Conservation (phyloP, 2,888 invertebrate genomes). For the Ariolimax columbianus region DNA sequence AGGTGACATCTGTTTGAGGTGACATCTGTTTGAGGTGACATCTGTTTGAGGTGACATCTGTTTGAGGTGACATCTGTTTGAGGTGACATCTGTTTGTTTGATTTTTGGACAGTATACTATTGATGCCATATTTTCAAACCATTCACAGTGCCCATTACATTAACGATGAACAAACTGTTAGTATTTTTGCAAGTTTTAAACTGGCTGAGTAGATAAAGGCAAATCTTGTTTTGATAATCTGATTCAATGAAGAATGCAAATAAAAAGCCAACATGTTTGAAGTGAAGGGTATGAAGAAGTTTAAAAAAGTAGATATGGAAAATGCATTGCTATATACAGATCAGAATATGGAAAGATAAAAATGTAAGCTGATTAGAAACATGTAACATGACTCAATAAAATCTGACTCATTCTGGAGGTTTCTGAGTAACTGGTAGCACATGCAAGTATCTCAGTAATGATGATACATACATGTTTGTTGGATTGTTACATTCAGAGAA, state of each 20-base stretch:
- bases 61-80: no score
- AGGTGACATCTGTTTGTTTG: no score
- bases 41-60: no score
- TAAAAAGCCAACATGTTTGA: not conserved
- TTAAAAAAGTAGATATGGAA: not conserved
- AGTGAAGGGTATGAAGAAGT: not conserved
- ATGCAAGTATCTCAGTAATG: not conserved
- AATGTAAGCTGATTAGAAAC: not conserved
- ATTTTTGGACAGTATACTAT: no score
- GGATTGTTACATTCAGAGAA: not conserved
- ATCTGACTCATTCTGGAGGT: no score
- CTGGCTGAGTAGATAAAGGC: no score
- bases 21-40: no score
- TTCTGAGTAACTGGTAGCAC: not conserved
- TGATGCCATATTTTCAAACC: no score
- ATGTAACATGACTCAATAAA: not conserved
- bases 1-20: no score
- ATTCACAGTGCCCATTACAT: no score
- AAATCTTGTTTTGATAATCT: not conserved
- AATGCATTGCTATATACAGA: not conserved
- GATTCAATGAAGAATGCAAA: not conserved
- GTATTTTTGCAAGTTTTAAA: no score
- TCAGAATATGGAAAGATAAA: conserved; percentile 4
- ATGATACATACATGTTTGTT: not conserved
- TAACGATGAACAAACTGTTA: no score